Evolutionary conservation across 1,140 invertebrate genomes (phyloP).

Genomic region (Ruditapes philippinarum): DNA sequence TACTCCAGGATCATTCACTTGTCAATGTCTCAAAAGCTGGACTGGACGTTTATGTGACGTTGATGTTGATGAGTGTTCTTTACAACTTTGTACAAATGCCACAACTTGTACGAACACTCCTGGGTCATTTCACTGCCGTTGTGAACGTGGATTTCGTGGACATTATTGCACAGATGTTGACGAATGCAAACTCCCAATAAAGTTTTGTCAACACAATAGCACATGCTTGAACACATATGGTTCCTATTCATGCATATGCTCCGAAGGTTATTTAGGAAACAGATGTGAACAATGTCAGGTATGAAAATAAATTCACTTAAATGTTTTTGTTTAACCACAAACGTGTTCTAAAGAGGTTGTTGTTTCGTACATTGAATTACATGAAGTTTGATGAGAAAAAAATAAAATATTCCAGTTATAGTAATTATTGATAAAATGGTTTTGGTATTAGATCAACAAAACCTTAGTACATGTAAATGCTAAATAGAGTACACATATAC

Average conservation of each 20-base stretch:
- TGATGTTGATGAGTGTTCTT: conserved; percentile 67
- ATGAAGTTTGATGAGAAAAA: no score
- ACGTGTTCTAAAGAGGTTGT: no score
- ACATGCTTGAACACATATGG: conserved; percentile 43
- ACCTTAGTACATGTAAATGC: no score
- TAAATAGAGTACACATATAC: no score
- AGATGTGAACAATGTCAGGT: no score
- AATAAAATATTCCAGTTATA: no score
- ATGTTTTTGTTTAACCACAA: no score
- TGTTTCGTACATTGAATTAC: no score
- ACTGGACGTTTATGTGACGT: conserved; percentile 12
- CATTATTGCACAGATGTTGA: background rate
- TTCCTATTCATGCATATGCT: background rate
- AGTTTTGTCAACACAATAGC: conserved; percentile 2
- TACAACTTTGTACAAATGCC: background rate
- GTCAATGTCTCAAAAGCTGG: conserved; percentile 53
- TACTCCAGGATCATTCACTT: conserved; percentile 31
- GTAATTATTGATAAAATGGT: no score
- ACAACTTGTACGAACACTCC: background rate
- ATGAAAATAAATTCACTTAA: no score
- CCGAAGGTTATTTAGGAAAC: background rate
- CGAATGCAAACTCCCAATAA: background rate
- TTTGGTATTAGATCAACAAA: no score
- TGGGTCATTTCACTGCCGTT: background rate
- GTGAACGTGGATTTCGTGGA: background rate